phyloP scores from a whole-genome alignment of 2,113 vertebrate species.

The Zosterops hypoxanthus region DNA sequence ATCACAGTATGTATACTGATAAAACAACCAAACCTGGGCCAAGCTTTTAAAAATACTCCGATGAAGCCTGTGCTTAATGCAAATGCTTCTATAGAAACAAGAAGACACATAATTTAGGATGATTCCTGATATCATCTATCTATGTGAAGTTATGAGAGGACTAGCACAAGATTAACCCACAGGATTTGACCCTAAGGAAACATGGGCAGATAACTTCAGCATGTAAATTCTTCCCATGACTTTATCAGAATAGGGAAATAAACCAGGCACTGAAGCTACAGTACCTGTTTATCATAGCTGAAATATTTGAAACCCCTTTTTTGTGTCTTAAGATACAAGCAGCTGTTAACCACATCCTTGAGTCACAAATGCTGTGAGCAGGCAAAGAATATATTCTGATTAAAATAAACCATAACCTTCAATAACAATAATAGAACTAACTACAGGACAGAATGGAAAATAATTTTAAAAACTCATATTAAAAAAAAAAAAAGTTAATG shows the following conservation, averaged over 20 bases:
- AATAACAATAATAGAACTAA: neutral
- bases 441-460: neutral
- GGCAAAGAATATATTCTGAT: neutral
- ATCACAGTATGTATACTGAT: neutral
- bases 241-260: neutral
- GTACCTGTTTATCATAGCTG: neutral
- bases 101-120: neutral
- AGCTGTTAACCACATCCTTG: neutral
- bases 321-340: neutral
- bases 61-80: neutral
- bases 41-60: neutral
- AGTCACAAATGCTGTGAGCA: accelerated
- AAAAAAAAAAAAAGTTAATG: neutral
- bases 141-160: neutral
- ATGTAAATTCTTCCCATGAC: neutral
- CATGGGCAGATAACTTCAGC: neutral
- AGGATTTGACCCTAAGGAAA: neutral
- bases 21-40: neutral
- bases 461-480: neutral
- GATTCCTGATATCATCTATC: neutral
- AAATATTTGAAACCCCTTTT: neutral
- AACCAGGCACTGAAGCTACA: neutral
- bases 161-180: accelerated
- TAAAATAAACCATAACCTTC: neutral
- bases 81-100: neutral